These are phyloP conservation scores for Coregonus ussuriensis DNA, from an alignment of 2,797 vertebrate species.

Conservation along the genomic window DNA sequence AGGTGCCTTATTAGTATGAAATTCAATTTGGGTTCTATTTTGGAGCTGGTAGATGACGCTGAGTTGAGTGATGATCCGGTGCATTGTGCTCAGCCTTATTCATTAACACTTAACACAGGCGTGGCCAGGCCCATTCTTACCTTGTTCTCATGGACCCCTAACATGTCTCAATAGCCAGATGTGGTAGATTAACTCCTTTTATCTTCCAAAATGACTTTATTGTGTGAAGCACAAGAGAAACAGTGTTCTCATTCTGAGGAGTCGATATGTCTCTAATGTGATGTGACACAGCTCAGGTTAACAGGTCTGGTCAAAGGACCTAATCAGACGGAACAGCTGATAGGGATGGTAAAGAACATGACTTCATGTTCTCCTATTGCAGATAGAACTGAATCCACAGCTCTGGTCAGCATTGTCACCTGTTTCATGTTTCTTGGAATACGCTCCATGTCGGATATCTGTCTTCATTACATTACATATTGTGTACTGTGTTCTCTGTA, in stretches of 20 bases:
- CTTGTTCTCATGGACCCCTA: conserved; percentile 19
- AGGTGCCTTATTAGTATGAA: conserved; percentile 1
- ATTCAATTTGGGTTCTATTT: conserved; percentile 10
- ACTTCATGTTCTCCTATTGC: background rate
- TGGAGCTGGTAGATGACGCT: conserved; percentile 33
- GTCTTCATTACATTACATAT: background rate
- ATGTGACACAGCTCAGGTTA: background rate
- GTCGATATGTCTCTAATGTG: background rate
- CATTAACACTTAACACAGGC: conserved; percentile 49
- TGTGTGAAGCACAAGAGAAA: background rate
- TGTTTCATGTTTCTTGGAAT: background rate
- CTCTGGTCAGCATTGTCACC: background rate
- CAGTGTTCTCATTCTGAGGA: background rate
- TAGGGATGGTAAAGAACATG: background rate
- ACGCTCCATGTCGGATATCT: too few relatives aligned
- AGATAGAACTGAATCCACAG: background rate
- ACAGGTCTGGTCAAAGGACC: background rate
- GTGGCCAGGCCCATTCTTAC: conserved; percentile 52
- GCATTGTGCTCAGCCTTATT: conserved; percentile 37
- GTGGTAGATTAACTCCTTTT: background rate
- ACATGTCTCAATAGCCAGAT: background rate
- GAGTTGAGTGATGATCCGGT: conserved; percentile 50
- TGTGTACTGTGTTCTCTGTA: background rate
- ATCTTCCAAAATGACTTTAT: background rate
- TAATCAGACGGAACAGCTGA: background rate